Percentiles rank a stretch among this genome's conserved stretches.
These are phyloP conservation scores for Leucoptera coffeella DNA, from an alignment of 2,888 invertebrate genomes.

Conservation along the genomic window DNA sequence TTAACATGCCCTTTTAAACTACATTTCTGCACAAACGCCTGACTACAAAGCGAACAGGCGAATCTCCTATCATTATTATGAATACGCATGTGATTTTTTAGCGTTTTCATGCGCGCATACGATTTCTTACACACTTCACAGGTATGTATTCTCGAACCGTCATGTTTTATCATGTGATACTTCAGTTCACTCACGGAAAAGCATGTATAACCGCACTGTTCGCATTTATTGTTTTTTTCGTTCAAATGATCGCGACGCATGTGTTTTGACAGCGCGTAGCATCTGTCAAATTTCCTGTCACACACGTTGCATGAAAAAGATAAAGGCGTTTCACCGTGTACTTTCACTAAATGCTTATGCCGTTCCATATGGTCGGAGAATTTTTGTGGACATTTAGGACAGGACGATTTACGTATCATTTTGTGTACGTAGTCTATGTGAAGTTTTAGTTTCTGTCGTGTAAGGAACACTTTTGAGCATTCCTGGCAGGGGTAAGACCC, in stretches of 20 bases:
- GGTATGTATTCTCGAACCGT: conserved; percentile 31
- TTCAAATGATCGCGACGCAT: conserved; percentile 1
- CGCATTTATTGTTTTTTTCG: too few relatives aligned
- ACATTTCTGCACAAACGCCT: conserved; percentile 22
- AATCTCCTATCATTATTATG: conserved; percentile 21
- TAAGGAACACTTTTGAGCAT: neutral
- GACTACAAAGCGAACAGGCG: conserved; percentile 17
- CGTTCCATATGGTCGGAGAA: neutral
- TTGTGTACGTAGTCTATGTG: too few relatives aligned
- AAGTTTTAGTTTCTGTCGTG: too few relatives aligned
- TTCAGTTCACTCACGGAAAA: too few relatives aligned
- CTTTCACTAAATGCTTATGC: conserved; percentile 3
- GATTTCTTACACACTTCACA: conserved; percentile 43
- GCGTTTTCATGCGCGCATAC: conserved; percentile 31
- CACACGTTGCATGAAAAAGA: conserved; percentile 12
- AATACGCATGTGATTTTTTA: conserved; percentile 28
- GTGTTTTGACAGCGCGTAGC: conserved; percentile 2
- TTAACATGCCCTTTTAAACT: conserved; percentile 21
- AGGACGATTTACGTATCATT: neutral
- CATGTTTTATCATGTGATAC: conserved; percentile 47
- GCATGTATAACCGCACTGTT: too few relatives aligned
- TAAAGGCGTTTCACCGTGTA: conserved; percentile 9
- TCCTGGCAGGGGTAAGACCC: neutral
- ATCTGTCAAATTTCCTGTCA: conserved; percentile 9
- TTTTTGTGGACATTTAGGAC: neutral